A percentile compares a stretch with the other conserved stretches of the same genome.
These are phyloP conservation scores for Morpho helenor DNA, from an alignment of 2,888 invertebrate species.

Conservation along the genomic window DNA sequence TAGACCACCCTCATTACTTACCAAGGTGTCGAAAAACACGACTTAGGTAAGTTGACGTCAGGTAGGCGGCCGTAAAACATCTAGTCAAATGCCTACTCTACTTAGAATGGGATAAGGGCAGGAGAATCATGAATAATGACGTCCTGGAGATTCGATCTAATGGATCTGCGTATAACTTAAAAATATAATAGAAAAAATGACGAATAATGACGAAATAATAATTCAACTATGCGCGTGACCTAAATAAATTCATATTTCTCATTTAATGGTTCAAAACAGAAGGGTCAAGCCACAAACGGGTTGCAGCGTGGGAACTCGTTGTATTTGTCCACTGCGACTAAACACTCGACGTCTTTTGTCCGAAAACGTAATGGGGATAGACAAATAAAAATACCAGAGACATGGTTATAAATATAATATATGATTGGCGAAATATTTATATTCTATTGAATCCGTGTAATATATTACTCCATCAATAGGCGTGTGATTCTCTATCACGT, in stretches of 20 bases:
- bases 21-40: too few species aligned
- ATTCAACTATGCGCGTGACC: constrained; percentile 1
- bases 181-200: neutral
- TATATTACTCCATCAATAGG: neutral
- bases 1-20: too few species aligned
- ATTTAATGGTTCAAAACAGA: constrained; percentile 19
- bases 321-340: constrained; percentile 62
- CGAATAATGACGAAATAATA: neutral
- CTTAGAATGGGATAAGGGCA: too few species aligned
- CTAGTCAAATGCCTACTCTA: too few species aligned
- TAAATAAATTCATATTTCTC: constrained; percentile 8
- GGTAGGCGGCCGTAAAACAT: too few species aligned
- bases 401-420: constrained; percentile 44
- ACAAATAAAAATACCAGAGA: constrained; percentile 62
- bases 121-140: too few species aligned
- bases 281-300: constrained; percentile 35
- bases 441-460: constrained; percentile 2
- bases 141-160: too few species aligned
- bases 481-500: neutral
- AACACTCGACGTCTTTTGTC: constrained; percentile 76
- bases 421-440: constrained; percentile 20
- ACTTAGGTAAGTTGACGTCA: too few species aligned
- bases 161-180: too few species aligned
- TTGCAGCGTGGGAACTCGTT: constrained; percentile 56
- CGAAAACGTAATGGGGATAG: constrained; percentile 75